A percentile compares a stretch with the other conserved stretches of the same genome.
Conservation (phyloP, 37 sponge, comb jelly and placozoan species). For the Theonella swinhoei region DNA sequence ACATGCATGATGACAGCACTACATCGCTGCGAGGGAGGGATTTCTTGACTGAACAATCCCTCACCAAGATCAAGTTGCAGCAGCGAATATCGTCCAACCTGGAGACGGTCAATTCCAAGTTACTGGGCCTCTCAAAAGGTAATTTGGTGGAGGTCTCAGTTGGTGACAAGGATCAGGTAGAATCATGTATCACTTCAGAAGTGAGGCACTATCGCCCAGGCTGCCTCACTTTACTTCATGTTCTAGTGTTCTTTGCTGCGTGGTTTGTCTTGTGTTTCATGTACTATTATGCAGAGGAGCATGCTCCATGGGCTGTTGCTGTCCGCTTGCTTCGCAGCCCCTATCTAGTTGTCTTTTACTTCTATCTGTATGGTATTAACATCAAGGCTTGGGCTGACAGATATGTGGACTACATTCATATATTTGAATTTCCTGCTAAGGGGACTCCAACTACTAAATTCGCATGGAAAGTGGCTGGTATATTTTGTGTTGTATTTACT, state of each 20-base stretch:
- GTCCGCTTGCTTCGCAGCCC: constrained; percentile 74
- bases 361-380: constrained; percentile 75
- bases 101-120: not conserved
- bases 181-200: not conserved
- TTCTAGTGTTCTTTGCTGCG: not conserved
- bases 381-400: constrained; percentile 57
- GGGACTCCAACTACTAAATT: constrained; percentile 53
- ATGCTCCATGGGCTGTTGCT: constrained; percentile 31
- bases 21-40: not conserved
- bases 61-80: not conserved
- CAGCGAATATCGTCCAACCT: not conserved
- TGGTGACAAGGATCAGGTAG: not conserved
- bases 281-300: constrained; percentile 5
- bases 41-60: not conserved
- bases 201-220: not conserved
- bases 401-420: constrained; percentile 53
- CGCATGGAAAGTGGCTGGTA: constrained; percentile 47
- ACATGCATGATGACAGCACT: not conserved
- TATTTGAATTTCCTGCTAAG: constrained; percentile 51
- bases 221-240: constrained; percentile 4
- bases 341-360: constrained; percentile 46
- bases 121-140: not conserved
- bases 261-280: constrained; percentile 2
- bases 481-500: constrained; percentile 39
- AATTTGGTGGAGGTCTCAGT: not conserved